phyloP scores from a whole-genome alignment of 1,140 invertebrate genomes.

The Drosophila athabasca region DNA sequence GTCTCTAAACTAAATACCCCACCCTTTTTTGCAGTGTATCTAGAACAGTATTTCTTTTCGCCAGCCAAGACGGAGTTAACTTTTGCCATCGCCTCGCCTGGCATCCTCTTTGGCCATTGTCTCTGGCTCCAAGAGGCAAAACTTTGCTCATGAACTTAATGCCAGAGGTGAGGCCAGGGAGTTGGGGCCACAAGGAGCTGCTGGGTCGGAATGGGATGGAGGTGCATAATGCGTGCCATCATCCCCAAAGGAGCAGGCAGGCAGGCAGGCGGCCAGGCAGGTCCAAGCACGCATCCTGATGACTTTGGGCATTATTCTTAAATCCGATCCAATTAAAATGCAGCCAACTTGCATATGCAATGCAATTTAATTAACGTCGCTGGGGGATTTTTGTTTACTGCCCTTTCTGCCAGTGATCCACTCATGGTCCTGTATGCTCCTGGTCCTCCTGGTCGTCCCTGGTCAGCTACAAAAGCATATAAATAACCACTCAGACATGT shows the following conservation, averaged over 20 bases:
- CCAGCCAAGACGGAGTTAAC: slow-evolving; percentile 50
- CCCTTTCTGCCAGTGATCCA: slow-evolving; percentile 41
- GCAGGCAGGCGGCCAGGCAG: background rate
- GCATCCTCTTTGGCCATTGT: slow-evolving; percentile 47
- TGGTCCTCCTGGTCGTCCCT: background rate
- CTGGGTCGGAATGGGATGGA: slow-evolving; percentile 7
- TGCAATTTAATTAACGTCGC: slow-evolving; percentile 81
- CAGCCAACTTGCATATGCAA: slow-evolving; percentile 78
- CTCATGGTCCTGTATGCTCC: slow-evolving; percentile 10
- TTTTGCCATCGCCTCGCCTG: slow-evolving; percentile 46
- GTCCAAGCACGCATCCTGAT: slow-evolving; percentile 39
- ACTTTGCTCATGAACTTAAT: slow-evolving; percentile 74
- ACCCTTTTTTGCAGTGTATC: background rate
- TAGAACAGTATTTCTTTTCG: slow-evolving; percentile 12
- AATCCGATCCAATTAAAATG: slow-evolving; percentile 81
- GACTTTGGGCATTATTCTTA: slow-evolving; percentile 80
- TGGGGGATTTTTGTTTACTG: slow-evolving; percentile 67
- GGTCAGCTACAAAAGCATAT: slow-evolving; percentile 66
- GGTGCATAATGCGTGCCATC: slow-evolving; percentile 66
- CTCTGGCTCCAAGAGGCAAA: slow-evolving; percentile 47
- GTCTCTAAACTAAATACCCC: no score
- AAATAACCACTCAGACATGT: slow-evolving; percentile 65
- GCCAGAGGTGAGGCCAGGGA: slow-evolving; percentile 31
- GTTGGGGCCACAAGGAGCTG: slow-evolving; percentile 9
- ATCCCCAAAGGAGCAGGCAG: slow-evolving; percentile 4